phyloP scores from a whole-genome alignment of 2,888 invertebrate species.

The Callyntrura guangdongensis region DNA sequence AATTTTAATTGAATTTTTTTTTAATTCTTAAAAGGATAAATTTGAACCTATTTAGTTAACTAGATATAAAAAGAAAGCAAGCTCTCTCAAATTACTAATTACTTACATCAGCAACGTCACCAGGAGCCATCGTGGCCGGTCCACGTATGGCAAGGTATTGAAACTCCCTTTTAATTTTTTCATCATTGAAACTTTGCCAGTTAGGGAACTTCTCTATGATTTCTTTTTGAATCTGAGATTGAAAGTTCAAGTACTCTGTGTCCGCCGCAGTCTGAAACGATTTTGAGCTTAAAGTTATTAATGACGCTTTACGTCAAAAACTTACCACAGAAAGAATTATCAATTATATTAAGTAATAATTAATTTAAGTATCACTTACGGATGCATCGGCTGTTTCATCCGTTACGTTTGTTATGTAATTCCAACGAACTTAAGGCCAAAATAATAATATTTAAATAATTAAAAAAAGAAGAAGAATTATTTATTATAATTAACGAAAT shows the following conservation, averaged over 20 bases:
- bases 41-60: too few relatives aligned
- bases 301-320: too few relatives aligned
- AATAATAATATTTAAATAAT: too few relatives aligned
- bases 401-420: conserved; percentile 83
- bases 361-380: conserved; percentile 78
- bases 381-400: conserved; percentile 81
- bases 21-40: too few relatives aligned
- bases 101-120: conserved; percentile 76
- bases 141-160: conserved; percentile 82
- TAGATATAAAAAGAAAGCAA: neutral
- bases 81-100: conserved; percentile 1
- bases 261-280: conserved; percentile 78
- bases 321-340: too few relatives aligned
- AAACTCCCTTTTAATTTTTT: conserved; percentile 80
- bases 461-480: too few relatives aligned
- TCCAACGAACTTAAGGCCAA: too few relatives aligned
- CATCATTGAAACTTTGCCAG: conserved; percentile 78
- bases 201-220: conserved; percentile 81
- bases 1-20: neutral
- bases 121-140: conserved; percentile 81
- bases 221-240: conserved; percentile 80
- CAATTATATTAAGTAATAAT: too few relatives aligned
- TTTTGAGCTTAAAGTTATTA: neutral
- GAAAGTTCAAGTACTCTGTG: conserved; percentile 77
- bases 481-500: too few relatives aligned